Evolutionary conservation across 2,797 vertebrate species (phyloP).

Genomic region (Typhlichthys subterraneus): DNA sequence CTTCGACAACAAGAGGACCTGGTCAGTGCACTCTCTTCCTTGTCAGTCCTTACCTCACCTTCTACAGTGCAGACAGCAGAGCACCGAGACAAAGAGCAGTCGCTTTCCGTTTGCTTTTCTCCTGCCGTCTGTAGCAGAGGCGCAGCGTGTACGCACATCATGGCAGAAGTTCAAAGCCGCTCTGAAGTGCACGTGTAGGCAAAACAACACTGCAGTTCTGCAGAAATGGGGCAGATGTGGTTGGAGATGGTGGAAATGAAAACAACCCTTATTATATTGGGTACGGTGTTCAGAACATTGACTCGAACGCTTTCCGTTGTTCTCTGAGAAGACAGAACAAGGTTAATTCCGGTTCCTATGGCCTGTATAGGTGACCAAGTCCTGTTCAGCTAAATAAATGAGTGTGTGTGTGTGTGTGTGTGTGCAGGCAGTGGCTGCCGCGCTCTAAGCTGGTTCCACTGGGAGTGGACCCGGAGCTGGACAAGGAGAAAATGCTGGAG

Average conservation of each 20-base stretch:
- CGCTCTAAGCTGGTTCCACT: conserved; percentile 97
- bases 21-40: conserved; percentile 77
- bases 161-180: conserved; percentile 33
- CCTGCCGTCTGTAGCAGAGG: background rate
- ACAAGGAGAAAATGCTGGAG: conserved; percentile 99
- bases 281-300: conserved; percentile 26
- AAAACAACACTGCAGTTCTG: background rate
- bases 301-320: too few species aligned
- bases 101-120: background rate
- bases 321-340: background rate
- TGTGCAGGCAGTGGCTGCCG: conserved; percentile 94
- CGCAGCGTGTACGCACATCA: background rate
- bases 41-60: conserved; percentile 4
- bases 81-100: background rate
- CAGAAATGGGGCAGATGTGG: conserved; percentile 57
- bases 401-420: conserved; percentile 41
- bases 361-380: too few species aligned
- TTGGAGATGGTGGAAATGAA: conserved; percentile 36
- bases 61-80: background rate
- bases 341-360: too few species aligned
- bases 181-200: conserved; percentile 12
- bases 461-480: conserved; percentile 95
- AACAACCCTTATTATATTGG: conserved; percentile 34
- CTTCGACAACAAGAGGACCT: conserved; percentile 99
- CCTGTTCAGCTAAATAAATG: too few species aligned